Evolutionary conservation across 2,888 invertebrate species (phyloP).

Genomic region (Nudaria mundana): DNA sequence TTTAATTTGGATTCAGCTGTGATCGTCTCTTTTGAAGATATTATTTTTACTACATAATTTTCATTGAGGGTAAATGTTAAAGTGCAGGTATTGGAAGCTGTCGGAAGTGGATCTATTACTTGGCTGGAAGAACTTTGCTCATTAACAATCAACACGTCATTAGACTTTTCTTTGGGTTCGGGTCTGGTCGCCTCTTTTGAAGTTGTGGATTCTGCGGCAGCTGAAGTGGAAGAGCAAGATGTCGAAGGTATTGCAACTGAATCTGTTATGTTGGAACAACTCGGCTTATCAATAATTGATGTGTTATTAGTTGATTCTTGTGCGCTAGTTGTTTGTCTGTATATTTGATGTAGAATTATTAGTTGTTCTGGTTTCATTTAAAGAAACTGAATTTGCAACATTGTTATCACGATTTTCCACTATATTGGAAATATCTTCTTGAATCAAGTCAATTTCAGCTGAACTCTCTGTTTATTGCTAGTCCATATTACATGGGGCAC

Average conservation of each 20-base stretch:
- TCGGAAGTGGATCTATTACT: conserved; percentile 12
- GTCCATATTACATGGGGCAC: conserved; percentile 24
- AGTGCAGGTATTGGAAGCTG: conserved; percentile 8
- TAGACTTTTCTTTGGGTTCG: conserved; percentile 13
- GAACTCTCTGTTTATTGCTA: conserved; percentile 16
- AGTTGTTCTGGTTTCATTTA: conserved; percentile 2
- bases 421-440: conserved; percentile 8
- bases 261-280: conserved; percentile 9
- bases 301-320: conserved; percentile 10
- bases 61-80: conserved; percentile 12
- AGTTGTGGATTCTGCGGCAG: neutral
- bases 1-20: conserved; percentile 6
- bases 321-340: conserved; percentile 4
- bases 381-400: neutral
- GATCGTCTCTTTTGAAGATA: conserved; percentile 6
- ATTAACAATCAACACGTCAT: conserved; percentile 7
- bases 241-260: conserved; percentile 12
- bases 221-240: conserved; percentile 4
- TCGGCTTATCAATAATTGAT: conserved; percentile 12
- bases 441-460: conserved; percentile 4
- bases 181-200: conserved; percentile 4
- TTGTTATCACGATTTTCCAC: conserved; percentile 7
- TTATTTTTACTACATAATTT: conserved; percentile 9
- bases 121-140: conserved; percentile 15
- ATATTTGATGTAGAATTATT: conserved; percentile 5